Base-by-base conservation (phyloP, 2,113 vertebrate species). In the Leptodactylus fuscus region DNA sequence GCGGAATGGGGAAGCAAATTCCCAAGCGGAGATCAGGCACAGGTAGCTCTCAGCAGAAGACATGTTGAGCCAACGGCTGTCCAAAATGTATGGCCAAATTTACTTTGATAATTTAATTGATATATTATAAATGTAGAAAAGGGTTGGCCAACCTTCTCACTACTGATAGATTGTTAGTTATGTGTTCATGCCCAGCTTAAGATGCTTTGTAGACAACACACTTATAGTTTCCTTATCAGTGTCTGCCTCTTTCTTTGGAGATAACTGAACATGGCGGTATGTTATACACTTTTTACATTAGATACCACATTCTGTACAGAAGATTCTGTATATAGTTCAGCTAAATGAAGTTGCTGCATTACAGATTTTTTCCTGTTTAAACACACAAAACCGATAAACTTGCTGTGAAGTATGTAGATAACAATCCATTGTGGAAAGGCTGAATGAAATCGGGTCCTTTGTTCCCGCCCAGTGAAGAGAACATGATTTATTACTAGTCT, bases 401-500 rank as follows among this genome's bases (percentile, higher is more conserved):
- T 60, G 11, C 18, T 20, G 1, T 60, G 65, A 46, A 55, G 41
- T 81, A 81, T 86, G 84, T 60, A 86, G 84, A 86, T 86, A 70
- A 60, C 78, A 81, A 73, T 73, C 41, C 55, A 73, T 73, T 24
- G 76, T 70, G 67, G 62, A 81, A 86, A 48, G 49, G 78, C 76
- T 86, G 36, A 77, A 86, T 73, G 67, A 86, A 81, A 86, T 81
- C 46, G 29, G 76, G 38, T 88, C 91, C 34, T 88, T 91, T 88
- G 87, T 88, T 93, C 93, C 89, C 89, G 90, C 89, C 88, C 91
- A 80, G 46, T 87, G 91, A 81, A 88, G 86, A 88, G 89, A 83
- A 87, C 88, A 91, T 93, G 91, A 95, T 94, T 93, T 91, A 94
- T 94, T 90, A 55, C 92, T 88, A 90, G 91, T 92, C 91, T 89